phyloP scores from a whole-genome alignment of 2,113 vertebrate genomes.

The Dicerorhinus sumatrensis region DNA sequence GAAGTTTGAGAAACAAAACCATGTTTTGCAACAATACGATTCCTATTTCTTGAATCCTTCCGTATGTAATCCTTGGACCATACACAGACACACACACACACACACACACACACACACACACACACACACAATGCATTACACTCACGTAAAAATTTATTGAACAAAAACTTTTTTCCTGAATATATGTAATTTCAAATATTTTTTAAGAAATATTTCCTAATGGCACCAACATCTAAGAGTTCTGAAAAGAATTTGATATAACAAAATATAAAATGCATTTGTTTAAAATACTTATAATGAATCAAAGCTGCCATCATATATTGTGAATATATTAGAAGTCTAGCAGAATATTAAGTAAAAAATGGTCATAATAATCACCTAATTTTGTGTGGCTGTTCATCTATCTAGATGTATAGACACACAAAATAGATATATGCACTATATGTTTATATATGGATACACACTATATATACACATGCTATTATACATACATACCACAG shows the following conservation, averaged over 20 bases:
- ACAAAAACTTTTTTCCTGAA: neutral
- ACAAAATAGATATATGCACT: neutral
- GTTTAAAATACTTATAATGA: neutral
- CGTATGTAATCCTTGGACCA: neutral
- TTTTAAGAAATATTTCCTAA: neutral
- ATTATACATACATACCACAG: rapidly evolving
- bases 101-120: neutral
- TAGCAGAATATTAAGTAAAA: neutral
- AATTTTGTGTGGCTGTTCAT: neutral
- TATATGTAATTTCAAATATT: neutral
- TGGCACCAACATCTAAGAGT: neutral
- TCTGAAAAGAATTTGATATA: neutral
- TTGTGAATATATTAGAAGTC: neutral
- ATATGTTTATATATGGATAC: neutral
- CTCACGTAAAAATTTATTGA: neutral
- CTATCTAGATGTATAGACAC: neutral
- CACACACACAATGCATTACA: neutral
- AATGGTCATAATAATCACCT: neutral
- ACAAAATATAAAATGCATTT: neutral
- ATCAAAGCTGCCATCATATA: neutral
- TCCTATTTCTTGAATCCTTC: neutral
- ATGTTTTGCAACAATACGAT: neutral
- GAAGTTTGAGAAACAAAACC: neutral
- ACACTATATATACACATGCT: neutral
- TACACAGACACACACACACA: neutral